A percentile compares a stretch with the other conserved stretches of the same genome.
Conservation (phyloP, 2,113 vertebrate genomes). For the Alectura lathami region DNA sequence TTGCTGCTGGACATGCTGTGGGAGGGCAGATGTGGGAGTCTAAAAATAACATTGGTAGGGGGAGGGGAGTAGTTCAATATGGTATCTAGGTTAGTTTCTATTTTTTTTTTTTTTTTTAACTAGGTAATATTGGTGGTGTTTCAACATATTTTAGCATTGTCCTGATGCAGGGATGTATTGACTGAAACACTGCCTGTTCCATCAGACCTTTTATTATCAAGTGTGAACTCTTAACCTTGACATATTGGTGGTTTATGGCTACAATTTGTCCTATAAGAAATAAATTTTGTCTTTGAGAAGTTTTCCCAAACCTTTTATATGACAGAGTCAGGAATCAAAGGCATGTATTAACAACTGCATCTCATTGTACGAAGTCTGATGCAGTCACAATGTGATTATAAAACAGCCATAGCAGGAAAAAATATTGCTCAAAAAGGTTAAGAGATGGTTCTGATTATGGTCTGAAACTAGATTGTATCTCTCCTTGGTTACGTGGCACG, state of each 20-base stretch:
- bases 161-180: neutral
- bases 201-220: neutral
- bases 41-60: neutral
- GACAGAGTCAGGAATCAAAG: neutral
- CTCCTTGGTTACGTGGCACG: neutral
- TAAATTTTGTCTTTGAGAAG: neutral
- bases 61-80: neutral
- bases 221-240: slow-evolving; percentile 21
- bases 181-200: slow-evolving; percentile 9
- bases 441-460: neutral
- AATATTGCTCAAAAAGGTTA: neutral
- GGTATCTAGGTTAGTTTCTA: slow-evolving; percentile 44
- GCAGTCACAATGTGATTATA: neutral
- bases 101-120: slow-evolving; percentile 6
- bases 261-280: neutral
- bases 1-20: slow-evolving; percentile 35
- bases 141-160: slow-evolving; percentile 18
- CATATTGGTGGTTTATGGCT: neutral
- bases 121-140: neutral
- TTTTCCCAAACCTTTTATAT: neutral
- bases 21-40: slow-evolving; percentile 46
- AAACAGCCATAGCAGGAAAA: neutral
- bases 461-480: neutral
- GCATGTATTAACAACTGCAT: neutral
- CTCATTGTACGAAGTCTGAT: neutral